phyloP scores from a whole-genome alignment of 2,113 vertebrate genomes.

The Grammomys surdaster region DNA sequence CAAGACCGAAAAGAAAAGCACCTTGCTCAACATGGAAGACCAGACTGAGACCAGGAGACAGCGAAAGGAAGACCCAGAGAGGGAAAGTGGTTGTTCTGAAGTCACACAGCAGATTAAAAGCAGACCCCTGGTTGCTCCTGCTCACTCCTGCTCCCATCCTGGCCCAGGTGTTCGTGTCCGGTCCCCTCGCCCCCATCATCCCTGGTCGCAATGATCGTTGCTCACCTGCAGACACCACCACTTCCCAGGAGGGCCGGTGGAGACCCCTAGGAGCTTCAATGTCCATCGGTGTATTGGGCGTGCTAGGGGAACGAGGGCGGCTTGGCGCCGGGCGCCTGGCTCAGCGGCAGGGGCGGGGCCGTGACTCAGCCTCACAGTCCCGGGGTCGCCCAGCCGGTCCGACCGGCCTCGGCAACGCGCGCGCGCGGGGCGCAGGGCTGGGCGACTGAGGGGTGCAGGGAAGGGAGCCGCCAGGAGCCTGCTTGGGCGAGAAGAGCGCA shows the following conservation, averaged over 20 bases:
- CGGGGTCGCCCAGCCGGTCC: slow-evolving; percentile 81
- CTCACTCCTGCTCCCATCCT: neutral
- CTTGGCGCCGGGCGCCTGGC: neutral
- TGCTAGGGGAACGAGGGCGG: neutral
- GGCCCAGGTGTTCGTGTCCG: neutral
- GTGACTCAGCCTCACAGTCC: neutral
- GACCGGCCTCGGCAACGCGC: slow-evolving; percentile 73
- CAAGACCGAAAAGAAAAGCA: neutral
- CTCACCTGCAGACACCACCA: no score
- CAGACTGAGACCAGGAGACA: neutral
- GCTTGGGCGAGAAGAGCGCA: slow-evolving; percentile 28
- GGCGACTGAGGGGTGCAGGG: slow-evolving; percentile 61
- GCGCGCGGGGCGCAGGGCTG: neutral
- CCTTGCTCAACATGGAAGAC: neutral
- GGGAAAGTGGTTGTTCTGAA: neutral
- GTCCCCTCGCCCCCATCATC: no score
- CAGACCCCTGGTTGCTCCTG: neutral
- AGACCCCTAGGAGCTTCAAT: neutral
- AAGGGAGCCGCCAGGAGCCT: slow-evolving; percentile 46
- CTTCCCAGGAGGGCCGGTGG: neutral
- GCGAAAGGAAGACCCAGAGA: neutral
- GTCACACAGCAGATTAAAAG: neutral
- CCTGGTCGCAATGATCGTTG: neutral
- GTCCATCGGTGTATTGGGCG: neutral
- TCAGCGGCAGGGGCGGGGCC: rapidly evolving